Percentiles rank a stretch among this genome's conserved stretches.
phyloP scores from a whole-genome alignment of 64 coral and sea anemone species.

The Anthopleura sola region DNA sequence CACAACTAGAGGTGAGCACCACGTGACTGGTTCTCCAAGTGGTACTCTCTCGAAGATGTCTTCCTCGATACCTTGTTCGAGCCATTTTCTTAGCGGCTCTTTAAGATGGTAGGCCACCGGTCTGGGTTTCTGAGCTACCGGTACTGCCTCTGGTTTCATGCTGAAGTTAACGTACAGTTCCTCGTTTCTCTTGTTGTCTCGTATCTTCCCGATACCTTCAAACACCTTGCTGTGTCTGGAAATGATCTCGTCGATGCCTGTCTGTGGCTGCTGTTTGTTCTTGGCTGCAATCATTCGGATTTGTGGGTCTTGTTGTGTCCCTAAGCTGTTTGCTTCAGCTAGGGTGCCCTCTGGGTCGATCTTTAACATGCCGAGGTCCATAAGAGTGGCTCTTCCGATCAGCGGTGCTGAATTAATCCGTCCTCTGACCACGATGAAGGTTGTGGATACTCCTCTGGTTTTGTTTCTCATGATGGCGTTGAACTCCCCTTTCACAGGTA shows the following conservation, averaged over 20 bases:
- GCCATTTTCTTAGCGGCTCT: slow-evolving; percentile 47
- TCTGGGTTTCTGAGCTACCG: slow-evolving; percentile 33
- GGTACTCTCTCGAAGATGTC: slow-evolving; percentile 54
- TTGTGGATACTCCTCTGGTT: slow-evolving; percentile 24
- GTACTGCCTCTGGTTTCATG: no score
- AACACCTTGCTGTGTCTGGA: slow-evolving; percentile 14
- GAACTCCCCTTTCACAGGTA: slow-evolving; percentile 56
- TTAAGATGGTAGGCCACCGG: neutral
- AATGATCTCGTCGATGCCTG: neutral
- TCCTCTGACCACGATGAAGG: slow-evolving; percentile 40
- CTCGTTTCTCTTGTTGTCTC: neutral
- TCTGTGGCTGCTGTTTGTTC: neutral
- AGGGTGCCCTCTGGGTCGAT: slow-evolving; percentile 55
- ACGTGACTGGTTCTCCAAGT: no score
- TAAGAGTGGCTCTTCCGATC: slow-evolving; percentile 50
- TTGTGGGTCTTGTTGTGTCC: neutral
- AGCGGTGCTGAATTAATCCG: slow-evolving; percentile 50
- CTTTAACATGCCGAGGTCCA: slow-evolving; percentile 50
- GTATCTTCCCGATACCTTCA: slow-evolving; percentile 21
- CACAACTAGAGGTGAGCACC: no score
- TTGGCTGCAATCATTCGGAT: neutral
- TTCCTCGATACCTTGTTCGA: slow-evolving; percentile 29
- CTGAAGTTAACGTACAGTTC: no score
- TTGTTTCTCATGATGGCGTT: slow-evolving; percentile 25
- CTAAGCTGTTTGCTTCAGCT: slow-evolving; percentile 31